Conservation (phyloP, 2,113 vertebrate species). For the Apodemus sylvaticus region DNA sequence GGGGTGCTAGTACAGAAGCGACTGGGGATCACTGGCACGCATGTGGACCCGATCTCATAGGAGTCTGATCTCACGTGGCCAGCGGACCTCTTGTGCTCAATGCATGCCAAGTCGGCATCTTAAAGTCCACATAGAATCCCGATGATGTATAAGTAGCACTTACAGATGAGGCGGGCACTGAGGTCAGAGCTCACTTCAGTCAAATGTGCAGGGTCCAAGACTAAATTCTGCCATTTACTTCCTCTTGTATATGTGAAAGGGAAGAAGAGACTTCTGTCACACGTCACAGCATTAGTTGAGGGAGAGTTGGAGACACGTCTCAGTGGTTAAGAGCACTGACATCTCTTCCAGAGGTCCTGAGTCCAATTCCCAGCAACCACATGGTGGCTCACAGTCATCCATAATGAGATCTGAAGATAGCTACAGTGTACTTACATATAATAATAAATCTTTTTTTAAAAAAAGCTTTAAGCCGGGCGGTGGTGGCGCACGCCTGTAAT, state of each 20-base stretch:
- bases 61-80: not conserved
- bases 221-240: not conserved
- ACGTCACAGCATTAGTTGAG: not conserved
- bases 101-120: not conserved
- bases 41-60: rapidly evolving
- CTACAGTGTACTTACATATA: too few species aligned
- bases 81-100: not conserved
- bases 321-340: too few species aligned
- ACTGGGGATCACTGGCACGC: too few species aligned
- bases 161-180: not conserved
- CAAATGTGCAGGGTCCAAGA: not conserved
- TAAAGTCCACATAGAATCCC: not conserved
- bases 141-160: too few species aligned
- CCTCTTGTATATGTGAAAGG: not conserved
- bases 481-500: too few species aligned
- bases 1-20: not conserved
- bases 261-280: not conserved
- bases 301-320: too few species aligned
- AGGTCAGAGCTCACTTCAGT: not conserved
- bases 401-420: too few species aligned
- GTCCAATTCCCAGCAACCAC: too few species aligned
- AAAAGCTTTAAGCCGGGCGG: too few species aligned
- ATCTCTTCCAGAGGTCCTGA: too few species aligned
- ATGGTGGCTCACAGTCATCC: too few species aligned
- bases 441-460: too few species aligned